Evolutionary conservation across 1,140 invertebrate species (phyloP).

Genomic region (Ostrea edulis): DNA sequence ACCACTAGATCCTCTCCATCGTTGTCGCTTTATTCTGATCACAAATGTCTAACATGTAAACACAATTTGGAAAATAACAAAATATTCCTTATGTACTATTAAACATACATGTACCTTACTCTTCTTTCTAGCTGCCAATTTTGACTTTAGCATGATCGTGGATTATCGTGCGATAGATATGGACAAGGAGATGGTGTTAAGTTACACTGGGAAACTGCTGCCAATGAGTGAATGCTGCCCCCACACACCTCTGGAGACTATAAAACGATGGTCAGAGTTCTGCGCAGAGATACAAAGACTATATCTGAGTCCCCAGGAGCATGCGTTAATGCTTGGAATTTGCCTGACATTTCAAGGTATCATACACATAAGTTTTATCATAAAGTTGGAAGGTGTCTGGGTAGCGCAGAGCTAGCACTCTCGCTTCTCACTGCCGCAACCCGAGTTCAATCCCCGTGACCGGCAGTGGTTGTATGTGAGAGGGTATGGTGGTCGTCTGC

Average conservation of each 20-base stretch:
- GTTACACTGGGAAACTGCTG: conserved; percentile 5
- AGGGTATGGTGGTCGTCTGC: too few relatives aligned
- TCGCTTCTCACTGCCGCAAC: too few relatives aligned
- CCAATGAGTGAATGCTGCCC: conserved; percentile 26
- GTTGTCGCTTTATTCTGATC: too few relatives aligned
- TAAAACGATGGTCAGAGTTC: conserved; percentile 36
- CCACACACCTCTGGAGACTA: neutral
- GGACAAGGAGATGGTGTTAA: conserved; percentile 28
- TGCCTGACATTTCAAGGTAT: conserved; percentile 42
- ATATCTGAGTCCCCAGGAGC: conserved; percentile 16
- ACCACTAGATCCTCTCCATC: too few relatives aligned
- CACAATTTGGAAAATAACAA: too few relatives aligned
- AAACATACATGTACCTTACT: neutral
- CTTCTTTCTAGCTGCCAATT: conserved; percentile 29
- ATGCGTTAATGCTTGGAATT: conserved; percentile 36
- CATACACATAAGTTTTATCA: too few relatives aligned
- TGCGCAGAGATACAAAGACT: neutral
- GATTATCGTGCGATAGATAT: conserved; percentile 37
- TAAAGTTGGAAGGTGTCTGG: too few relatives aligned
- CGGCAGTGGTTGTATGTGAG: too few relatives aligned
- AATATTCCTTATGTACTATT: too few relatives aligned
- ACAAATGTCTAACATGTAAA: too few relatives aligned
- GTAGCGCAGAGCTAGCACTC: too few relatives aligned
- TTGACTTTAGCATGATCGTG: conserved; percentile 47
- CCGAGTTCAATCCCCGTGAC: too few relatives aligned